Base-by-base conservation (phyloP, 2,888 invertebrate genomes). In the Polydrusus pterygomalis region DNA sequence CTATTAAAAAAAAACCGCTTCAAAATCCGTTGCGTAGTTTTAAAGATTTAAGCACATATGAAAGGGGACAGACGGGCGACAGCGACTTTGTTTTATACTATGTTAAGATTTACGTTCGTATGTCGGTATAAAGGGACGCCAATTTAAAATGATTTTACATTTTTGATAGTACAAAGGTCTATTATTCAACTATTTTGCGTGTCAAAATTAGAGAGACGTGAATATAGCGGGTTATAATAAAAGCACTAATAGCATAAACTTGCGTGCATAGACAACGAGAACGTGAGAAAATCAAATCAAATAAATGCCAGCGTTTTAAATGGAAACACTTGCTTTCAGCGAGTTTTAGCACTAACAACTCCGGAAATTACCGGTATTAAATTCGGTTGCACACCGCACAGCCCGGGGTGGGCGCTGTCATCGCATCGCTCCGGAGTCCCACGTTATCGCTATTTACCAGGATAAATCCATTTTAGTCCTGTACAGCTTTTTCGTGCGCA, bases 281-380 rank as follows among this genome's bases (percentile, higher is more conserved):
- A 85, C 85, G 85, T 85, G 85, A 84, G 85, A 85, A 83, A 84
- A 83, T 83, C 82, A 78, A 84, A 80, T 80, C 80, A 83, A 83
- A 62, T 63, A 63, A 63, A 83, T 83, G 83, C 81, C 81, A 81
- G 75, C 78, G 77, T 81, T 81, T 60, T 60, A 60, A 60, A 60
- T 60, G 10, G 58, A 60, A 60, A 60, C 58, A 60, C 58, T 60
- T 60, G 58, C 38, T 60, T 2, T 7, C 1, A 11, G 25, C 13
- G 54, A 54, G 25, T 54, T 13, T 54, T 54, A 10, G 54, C 54
- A 54, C 25, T n/a, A 3, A 20, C 25, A 13, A 3, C 25, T 7
- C 3, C 5, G 25, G 25, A 6, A 54, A 54, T 25, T 51, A 20
- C 11, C 15, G 1, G 15, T 17, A 47, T 47, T 17, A 17, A 17